Evolutionary conservation across 2,113 vertebrate genomes (phyloP), one percentile per base, ranked within the genome.

Genomic region (Neofelis nebulosa): DNA sequence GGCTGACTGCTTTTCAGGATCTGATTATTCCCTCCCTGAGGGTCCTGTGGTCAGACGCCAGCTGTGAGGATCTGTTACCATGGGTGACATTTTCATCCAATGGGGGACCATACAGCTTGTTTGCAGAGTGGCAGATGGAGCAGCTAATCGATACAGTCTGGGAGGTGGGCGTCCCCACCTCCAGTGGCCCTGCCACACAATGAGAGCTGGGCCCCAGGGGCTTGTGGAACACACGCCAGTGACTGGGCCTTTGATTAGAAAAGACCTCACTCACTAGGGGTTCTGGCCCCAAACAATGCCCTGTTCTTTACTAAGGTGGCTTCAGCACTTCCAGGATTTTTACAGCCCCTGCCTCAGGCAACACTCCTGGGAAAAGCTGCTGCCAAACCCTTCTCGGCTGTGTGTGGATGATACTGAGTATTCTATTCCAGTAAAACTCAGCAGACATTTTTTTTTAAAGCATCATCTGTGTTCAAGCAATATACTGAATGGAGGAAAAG

Each of bases 11-110:
- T 97, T 96, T 89, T 96, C 63, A 81, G 97, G 97, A 61, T 95
- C 18, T 78, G 98, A 98, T 98, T 98, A 98, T 98, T 95, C 84
- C 92, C 94, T 86, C 89, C 4, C 15, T 73, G 36, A 33, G 2
- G 91, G 98, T 97, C 97, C 98, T 98, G 98, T 96, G 95, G 94
- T 97, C 92, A 9, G 61, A 83, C 68, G 38, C 95, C 92, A 97
- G 92, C 97, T 87, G 98, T 0, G 0, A 97, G 97, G 93, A 95
- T 98, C 98, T 98, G 96, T 98, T 98, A 98, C 98, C 1, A 36
- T 82, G 96, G 3, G 1, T 98, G 98, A 92, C 98, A 97, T 98
- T 88, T 96, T 91, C 97, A 80, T 97, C 97, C 97, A 97, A 68
- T 98, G 95, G 85, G 91, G 84, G 66, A 55, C 57, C 0, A 4